These are phyloP conservation scores for Arctopsyche grandis DNA, from an alignment of 1,140 invertebrate genomes.

Conservation along the genomic window DNA sequence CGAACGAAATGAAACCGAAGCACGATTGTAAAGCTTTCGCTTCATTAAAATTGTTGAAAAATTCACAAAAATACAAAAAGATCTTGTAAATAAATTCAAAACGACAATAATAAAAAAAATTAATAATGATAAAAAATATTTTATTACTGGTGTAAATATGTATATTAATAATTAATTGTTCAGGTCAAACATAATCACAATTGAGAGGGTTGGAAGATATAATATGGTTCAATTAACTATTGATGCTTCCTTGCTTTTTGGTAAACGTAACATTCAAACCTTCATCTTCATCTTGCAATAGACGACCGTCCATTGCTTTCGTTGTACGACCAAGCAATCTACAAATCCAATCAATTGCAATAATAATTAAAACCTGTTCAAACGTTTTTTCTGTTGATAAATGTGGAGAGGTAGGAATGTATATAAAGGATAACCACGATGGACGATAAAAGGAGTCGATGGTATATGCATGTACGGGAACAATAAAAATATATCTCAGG, in stretches of 20 bases:
- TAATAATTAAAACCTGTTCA: no score
- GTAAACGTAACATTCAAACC: constrained; percentile 62
- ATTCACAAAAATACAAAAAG: background rate
- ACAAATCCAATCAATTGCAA: constrained; percentile 11
- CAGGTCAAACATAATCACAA: background rate
- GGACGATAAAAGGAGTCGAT: background rate
- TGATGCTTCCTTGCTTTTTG: constrained; percentile 47
- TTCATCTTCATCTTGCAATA: constrained; percentile 63
- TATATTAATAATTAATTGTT: constrained; percentile 20
- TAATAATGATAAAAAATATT: constrained; percentile 15
- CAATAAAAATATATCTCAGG: background rate
- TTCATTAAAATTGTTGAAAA: background rate
- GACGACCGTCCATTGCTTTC: constrained; percentile 59
- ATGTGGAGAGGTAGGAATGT: background rate
- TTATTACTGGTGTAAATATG: background rate
- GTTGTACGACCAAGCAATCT: constrained; percentile 61
- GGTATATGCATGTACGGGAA: background rate
- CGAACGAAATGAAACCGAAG: background rate
- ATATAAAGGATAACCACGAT: background rate
- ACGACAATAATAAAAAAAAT: background rate
- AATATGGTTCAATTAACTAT: background rate
- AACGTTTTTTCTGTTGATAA: no score
- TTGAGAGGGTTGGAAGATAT: background rate
- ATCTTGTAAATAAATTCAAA: background rate
- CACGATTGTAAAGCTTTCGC: background rate